Evolutionary conservation across 2,888 invertebrate genomes (phyloP), one percentile per base, ranked within the genome.

Genomic region (Fragum sueziense): DNA sequence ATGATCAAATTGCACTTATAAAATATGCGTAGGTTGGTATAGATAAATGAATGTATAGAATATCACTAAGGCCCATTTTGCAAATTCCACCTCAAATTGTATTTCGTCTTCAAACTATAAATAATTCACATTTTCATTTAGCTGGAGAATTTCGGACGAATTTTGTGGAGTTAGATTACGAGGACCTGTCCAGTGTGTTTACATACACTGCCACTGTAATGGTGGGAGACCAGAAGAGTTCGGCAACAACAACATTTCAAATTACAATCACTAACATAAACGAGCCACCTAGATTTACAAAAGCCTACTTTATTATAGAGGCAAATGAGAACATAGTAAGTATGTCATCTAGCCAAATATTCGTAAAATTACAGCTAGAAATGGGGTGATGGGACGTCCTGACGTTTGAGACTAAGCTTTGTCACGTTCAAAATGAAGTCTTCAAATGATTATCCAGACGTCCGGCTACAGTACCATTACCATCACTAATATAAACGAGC

Each of bases 401-500:
- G n/a, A n/a, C n/a, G n/a, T n/a, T n/a, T n/a, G n/a, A n/a, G n/a
- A n/a, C n/a, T n/a, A n/a, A n/a, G n/a, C n/a, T n/a, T n/a, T n/a
- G n/a, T n/a, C n/a, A n/a, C n/a, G n/a, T n/a, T n/a, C n/a, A n/a
- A n/a, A n/a, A n/a, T n/a, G n/a, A n/a, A n/a, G n/a, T n/a, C n/a
- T n/a, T n/a, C n/a, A n/a, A n/a, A n/a, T n/a, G n/a, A n/a, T n/a
- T n/a, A n/a, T n/a, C n/a, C n/a, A n/a, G n/a, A n/a, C n/a, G 76
- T 20, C 37, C 68, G 2, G 47, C 52, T 3, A 70, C 41, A 6
- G 34, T 65, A 22, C 70, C 70, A 2, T 25, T 22, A 62, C 20
- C 6, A 62, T 80, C 3, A 54, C 75, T n/a, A 78, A 83, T 57
- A 73, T 73, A 69, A 83, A 83, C 67, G 83, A 83, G 52, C 65